Percentiles rank a stretch among this genome's conserved stretches.
Evolutionary conservation across 2,888 invertebrate genomes (phyloP).

Genomic region (Protodeltote pygarga): DNA sequence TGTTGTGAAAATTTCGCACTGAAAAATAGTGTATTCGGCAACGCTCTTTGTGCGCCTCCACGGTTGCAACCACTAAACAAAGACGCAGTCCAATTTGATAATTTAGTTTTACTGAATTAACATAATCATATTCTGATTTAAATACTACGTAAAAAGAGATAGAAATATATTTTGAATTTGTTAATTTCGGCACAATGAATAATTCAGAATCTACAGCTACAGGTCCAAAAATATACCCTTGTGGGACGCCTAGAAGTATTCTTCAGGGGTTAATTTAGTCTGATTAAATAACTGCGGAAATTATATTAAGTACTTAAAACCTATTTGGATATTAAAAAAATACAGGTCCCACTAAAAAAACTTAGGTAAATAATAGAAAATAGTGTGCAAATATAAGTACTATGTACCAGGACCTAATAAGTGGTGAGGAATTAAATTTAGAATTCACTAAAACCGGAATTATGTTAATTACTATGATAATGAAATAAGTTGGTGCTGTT

Average conservation of each 20-base stretch:
- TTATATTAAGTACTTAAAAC: too few relatives aligned
- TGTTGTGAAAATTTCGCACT: too few relatives aligned
- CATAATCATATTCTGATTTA: too few relatives aligned
- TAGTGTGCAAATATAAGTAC: constrained; percentile 14
- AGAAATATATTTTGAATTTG: too few relatives aligned
- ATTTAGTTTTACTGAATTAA: too few relatives aligned
- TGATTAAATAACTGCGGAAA: neutral
- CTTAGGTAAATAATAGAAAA: neutral
- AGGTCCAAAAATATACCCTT: neutral
- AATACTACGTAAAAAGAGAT: too few relatives aligned
- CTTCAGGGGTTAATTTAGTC: neutral
- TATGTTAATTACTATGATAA: constrained; percentile 4
- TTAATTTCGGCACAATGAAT: too few relatives aligned
- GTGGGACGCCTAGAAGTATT: neutral
- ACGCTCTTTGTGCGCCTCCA: too few relatives aligned
- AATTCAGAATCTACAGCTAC: neutral
- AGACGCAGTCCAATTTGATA: too few relatives aligned
- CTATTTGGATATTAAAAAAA: too few relatives aligned
- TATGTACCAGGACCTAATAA: constrained; percentile 32
- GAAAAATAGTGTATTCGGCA: too few relatives aligned
- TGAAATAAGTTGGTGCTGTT: constrained; percentile 1
- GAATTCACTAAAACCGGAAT: constrained; percentile 16
- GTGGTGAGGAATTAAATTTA: constrained; percentile 6
- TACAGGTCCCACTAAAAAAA: neutral
- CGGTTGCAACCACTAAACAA: too few relatives aligned